Base-by-base conservation (phyloP, 2,888 invertebrate species). In the Autographa pulchrina region DNA sequence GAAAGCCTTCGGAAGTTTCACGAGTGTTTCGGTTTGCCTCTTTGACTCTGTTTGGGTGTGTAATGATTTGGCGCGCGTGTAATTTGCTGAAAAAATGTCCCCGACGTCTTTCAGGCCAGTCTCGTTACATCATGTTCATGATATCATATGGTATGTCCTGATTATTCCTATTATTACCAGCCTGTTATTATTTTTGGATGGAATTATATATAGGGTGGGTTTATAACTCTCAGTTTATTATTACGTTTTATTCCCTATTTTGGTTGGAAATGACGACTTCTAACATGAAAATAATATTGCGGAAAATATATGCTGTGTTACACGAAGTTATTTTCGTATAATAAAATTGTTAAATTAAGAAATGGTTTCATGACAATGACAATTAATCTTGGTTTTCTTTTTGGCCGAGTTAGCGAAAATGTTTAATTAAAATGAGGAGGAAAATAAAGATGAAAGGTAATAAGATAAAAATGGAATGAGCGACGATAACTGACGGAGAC, bases 11-110 rank as follows among this genome's bases (percentile, higher is more conserved):
- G 92, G 93, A 94, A 93, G 93, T 94, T 94, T 90, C 92, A 89
- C 89, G 92, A 94, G 94, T 93, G 92, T 92, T 94, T 94, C 93
- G 94, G 95, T 93, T 95, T 93, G 95, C 94, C 94, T 94, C 94
- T 95, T 93, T 92, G 94, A 93, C 94, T 95, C 92, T 93, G 94
- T 95, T 95, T 93, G 92, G 93, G 93, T 93, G 93, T 93, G 94
- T 94, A 95, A 95, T 95, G 93, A 95, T 94, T 95, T 91, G 93
- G 92, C 90, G 90, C 89, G 89, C 91, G 93, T 89, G 92, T 94
- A 94, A 94, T 94, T 94, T 92, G 90, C 88, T 92, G 92, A 93
- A 95, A 94, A 94, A 94, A 94, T 93, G 93, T 92, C 92, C 86
- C 87, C 87, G 82, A 85, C 88, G 86, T 82, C 89, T 88, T 89